These are phyloP conservation scores for Aradophagus sp. DNA, from an alignment of 1,140 invertebrate species.

Conservation along the genomic window DNA sequence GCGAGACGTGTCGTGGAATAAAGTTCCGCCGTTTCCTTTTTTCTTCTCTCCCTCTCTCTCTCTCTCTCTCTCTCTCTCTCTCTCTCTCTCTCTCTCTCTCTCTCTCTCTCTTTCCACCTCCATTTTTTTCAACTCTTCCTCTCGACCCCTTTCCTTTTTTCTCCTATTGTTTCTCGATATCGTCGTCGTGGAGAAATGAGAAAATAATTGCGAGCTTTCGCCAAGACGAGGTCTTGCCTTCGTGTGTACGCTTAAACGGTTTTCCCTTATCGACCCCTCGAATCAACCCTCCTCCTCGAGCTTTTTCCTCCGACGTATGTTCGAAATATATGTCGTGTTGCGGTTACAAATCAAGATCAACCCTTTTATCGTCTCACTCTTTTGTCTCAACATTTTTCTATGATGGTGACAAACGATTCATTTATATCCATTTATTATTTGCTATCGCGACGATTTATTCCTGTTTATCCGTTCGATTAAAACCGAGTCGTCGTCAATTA, in stretches of 20 bases:
- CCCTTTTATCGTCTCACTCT: constrained; percentile 48
- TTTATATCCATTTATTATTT: constrained; percentile 35
- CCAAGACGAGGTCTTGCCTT: constrained; percentile 40
- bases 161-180: constrained; percentile 49
- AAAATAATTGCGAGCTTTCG: constrained; percentile 56
- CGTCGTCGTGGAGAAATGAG: constrained; percentile 46
- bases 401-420: constrained; percentile 36
- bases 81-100: too few species aligned
- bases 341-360: constrained; percentile 51
- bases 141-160: too few species aligned
- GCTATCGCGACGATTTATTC: constrained; percentile 25
- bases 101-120: too few species aligned
- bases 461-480: constrained; percentile 8
- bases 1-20: constrained; percentile 46
- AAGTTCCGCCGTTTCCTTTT: too few species aligned
- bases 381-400: constrained; percentile 32
- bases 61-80: too few species aligned
- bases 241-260: constrained; percentile 53
- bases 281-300: constrained; percentile 30
- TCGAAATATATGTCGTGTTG: constrained; percentile 47
- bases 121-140: too few species aligned
- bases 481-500: background rate
- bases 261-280: constrained; percentile 52
- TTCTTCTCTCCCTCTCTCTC: too few species aligned
- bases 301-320: constrained; percentile 38